Evolutionary conservation across 2,888 invertebrate species (phyloP).

Genomic region (Acleris cristana): DNA sequence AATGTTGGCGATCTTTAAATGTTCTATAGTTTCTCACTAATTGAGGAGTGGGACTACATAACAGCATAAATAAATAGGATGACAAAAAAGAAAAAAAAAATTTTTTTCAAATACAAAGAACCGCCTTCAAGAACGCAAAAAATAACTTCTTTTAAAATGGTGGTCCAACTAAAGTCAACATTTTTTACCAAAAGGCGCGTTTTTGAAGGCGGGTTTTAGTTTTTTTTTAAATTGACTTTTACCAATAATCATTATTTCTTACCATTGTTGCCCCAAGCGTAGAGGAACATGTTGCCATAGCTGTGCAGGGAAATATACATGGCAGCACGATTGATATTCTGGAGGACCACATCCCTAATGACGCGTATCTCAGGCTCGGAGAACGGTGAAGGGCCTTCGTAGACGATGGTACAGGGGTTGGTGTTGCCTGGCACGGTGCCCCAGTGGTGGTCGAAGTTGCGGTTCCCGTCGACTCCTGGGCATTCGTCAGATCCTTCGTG

Average conservation of each 20-base stretch:
- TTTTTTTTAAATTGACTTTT: too few relatives aligned
- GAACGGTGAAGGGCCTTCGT: constrained; percentile 85
- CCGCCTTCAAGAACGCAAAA: too few relatives aligned
- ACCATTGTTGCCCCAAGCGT: constrained; percentile 88
- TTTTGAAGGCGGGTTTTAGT: too few relatives aligned
- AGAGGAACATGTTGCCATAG: constrained; percentile 87
- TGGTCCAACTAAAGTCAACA: too few relatives aligned
- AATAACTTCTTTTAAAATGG: too few relatives aligned
- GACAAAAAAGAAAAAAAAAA: too few relatives aligned
- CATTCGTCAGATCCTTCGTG: constrained; percentile 76
- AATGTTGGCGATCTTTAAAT: too few relatives aligned
- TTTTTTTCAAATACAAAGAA: too few relatives aligned
- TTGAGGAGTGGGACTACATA: too few relatives aligned
- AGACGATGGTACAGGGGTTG: constrained; percentile 85
- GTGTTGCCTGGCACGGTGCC: constrained; percentile 77
- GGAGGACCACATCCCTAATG: constrained; percentile 83
- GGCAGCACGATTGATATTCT: constrained; percentile 75
- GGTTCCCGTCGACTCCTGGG: constrained; percentile 89
- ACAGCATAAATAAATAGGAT: too few relatives aligned
- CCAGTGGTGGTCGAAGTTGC: constrained; percentile 90
- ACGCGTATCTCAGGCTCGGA: constrained; percentile 87
- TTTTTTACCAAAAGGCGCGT: too few relatives aligned
- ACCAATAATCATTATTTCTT: constrained; percentile 40
- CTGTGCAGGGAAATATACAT: constrained; percentile 91
- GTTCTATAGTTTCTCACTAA: too few relatives aligned